Evolutionary conservation across 1,140 invertebrate species (phyloP).

Genomic region (Cataglyphis hispanica): DNA sequence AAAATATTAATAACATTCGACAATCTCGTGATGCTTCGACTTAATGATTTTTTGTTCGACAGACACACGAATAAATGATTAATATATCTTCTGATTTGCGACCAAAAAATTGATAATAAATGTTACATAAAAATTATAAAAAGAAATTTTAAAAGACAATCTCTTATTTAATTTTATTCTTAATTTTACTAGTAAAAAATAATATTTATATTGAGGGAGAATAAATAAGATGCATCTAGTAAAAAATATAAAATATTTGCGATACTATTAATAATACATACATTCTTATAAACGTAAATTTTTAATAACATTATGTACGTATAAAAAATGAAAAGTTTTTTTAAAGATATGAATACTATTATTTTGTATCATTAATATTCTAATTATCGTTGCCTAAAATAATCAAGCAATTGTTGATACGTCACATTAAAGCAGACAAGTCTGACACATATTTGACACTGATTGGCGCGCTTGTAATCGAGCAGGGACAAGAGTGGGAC

Average conservation of each 20-base stretch:
- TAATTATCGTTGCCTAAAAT: background rate
- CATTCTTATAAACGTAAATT: background rate
- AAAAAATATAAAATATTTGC: background rate
- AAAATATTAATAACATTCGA: constrained; percentile 72
- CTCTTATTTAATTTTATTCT: background rate
- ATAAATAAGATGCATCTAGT: background rate
- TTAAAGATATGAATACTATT: background rate
- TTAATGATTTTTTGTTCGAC: constrained; percentile 17
- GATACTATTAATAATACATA: background rate
- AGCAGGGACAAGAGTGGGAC: background rate
- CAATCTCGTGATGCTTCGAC: constrained; percentile 55
- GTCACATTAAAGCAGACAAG: constrained; percentile 11
- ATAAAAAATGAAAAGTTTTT: background rate
- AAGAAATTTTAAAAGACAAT: background rate
- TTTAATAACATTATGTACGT: background rate
- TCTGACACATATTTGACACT: constrained; percentile 42
- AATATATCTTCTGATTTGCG: background rate
- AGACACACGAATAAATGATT: background rate
- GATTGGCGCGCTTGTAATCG: constrained; percentile 25
- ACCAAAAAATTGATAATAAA: background rate
- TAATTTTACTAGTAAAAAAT: background rate
- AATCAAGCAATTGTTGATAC: constrained; percentile 7
- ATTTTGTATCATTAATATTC: background rate
- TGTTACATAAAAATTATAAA: background rate
- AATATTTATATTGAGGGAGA: background rate